Percentiles rank a stretch among this genome's conserved stretches.
Evolutionary conservation across 2,113 vertebrate species (phyloP).

Genomic region (Irena cyanogastra): DNA sequence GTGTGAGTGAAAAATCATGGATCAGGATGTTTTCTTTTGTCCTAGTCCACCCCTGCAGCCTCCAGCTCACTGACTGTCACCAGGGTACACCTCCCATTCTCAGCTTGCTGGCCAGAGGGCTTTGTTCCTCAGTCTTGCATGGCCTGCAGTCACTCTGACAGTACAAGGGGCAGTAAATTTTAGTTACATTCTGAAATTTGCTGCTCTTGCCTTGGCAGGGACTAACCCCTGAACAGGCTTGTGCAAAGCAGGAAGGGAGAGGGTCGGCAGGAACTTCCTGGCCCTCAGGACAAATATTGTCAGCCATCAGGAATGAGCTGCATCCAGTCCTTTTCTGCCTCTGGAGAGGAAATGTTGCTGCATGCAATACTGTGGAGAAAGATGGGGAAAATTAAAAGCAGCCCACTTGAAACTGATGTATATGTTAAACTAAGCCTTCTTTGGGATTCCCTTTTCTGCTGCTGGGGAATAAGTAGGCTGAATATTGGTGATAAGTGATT

Average conservation of each 20-base stretch:
- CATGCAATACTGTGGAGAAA: not conserved
- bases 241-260: not conserved
- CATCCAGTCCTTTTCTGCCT: not conserved
- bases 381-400: not conserved
- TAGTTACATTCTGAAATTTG: not conserved
- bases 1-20: not conserved
- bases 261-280: not conserved
- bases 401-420: not conserved
- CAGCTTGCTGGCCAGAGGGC: not conserved
- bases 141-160: not conserved
- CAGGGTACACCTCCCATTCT: not conserved
- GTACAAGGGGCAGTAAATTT: not conserved
- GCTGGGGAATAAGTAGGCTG: not conserved
- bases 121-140: not conserved
- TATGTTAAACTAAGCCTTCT: not conserved
- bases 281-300: not conserved
- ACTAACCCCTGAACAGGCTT: not conserved
- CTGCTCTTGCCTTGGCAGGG: not conserved
- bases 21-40: not conserved
- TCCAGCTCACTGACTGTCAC: not conserved
- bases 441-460: constrained; percentile 8
- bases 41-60: too few species aligned
- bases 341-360: not conserved
- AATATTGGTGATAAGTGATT: not conserved
- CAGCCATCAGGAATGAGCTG: not conserved